Evolutionary conservation across 2,797 vertebrate species (phyloP).

Genomic region (Botia kubotai): DNA sequence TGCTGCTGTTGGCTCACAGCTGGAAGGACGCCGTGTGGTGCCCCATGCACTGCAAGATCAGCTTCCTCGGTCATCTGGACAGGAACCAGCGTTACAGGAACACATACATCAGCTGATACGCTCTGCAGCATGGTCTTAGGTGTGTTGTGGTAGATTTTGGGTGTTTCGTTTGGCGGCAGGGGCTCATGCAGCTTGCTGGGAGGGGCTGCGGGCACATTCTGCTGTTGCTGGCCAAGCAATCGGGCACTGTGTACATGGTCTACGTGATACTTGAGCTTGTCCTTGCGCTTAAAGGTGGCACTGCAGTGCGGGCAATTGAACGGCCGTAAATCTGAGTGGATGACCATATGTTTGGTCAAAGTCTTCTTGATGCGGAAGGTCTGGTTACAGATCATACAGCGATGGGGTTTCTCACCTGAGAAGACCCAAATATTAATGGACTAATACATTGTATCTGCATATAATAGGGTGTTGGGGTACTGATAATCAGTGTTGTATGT

Average conservation of each 20-base stretch:
- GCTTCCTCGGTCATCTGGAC: slow-evolving; percentile 72
- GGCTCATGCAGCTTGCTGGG: slow-evolving; percentile 79
- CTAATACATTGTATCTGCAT: background rate
- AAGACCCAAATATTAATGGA: background rate
- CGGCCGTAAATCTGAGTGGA: slow-evolving; percentile 95
- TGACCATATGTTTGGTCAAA: slow-evolving; percentile 97
- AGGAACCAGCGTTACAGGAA: slow-evolving; percentile 80
- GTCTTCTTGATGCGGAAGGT: slow-evolving; percentile 99
- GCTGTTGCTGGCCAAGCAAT: slow-evolving; percentile 75
- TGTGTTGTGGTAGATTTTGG: slow-evolving; percentile 64
- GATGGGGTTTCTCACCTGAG: slow-evolving; percentile 95
- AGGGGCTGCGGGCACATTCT: slow-evolving; percentile 59
- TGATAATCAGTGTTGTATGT: background rate
- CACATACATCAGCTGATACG: slow-evolving; percentile 73
- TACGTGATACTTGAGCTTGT: slow-evolving; percentile 96
- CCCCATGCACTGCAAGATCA: slow-evolving; percentile 71
- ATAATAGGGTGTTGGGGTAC: background rate
- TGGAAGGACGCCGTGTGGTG: slow-evolving; percentile 72
- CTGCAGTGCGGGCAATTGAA: slow-evolving; percentile 96
- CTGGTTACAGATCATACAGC: slow-evolving; percentile 93
- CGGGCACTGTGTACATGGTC: slow-evolving; percentile 93
- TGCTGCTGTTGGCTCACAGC: slow-evolving; percentile 66
- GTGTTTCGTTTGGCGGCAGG: slow-evolving; percentile 76
- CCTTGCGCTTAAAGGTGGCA: slow-evolving; percentile 95
- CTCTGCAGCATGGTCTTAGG: slow-evolving; percentile 71